phyloP scores from a whole-genome alignment of 2,888 invertebrate species.

The Cryptus viduatorius region DNA sequence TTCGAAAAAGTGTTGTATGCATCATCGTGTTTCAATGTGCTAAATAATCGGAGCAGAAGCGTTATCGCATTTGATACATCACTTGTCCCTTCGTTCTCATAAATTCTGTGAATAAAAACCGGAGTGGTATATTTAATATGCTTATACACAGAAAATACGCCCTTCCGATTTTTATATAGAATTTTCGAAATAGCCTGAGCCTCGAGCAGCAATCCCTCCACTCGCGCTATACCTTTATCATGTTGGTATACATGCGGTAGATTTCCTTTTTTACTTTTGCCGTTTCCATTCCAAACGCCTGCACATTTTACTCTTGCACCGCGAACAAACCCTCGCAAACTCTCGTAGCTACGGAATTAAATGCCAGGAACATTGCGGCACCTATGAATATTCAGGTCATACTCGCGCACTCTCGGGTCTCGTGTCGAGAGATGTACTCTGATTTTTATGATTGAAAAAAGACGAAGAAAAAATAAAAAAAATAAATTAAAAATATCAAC shows the following conservation, averaged over 20 bases:
- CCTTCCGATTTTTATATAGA: neutral
- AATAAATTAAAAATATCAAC: neutral
- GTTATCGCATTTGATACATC: too few relatives aligned
- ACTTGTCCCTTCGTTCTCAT: too few relatives aligned
- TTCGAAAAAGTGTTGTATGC: too few relatives aligned
- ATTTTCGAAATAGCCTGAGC: neutral
- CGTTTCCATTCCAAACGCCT: constrained; percentile 17
- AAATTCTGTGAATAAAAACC: too few relatives aligned
- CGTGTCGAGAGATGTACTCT: neutral
- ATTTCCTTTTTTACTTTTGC: neutral
- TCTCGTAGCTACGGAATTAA: constrained; percentile 6
- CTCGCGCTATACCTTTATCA: neutral
- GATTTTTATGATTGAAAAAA: constrained; percentile 42
- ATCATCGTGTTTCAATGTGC: too few relatives aligned
- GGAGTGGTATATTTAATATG: too few relatives aligned
- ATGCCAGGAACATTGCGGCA: constrained; percentile 14
- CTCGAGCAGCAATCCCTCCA: neutral
- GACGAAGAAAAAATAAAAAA: constrained; percentile 10
- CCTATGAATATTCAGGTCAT: constrained; percentile 45
- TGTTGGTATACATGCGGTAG: neutral
- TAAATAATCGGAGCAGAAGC: too few relatives aligned
- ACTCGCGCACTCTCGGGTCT: neutral
- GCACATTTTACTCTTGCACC: neutral
- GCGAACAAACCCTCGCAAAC: neutral
- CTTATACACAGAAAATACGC: too few relatives aligned